Percentiles rank a stretch among this genome's conserved stretches.
Evolutionary conservation across 1,140 invertebrate genomes (phyloP).

Genomic region (Macrosteles quadrilineatus): DNA sequence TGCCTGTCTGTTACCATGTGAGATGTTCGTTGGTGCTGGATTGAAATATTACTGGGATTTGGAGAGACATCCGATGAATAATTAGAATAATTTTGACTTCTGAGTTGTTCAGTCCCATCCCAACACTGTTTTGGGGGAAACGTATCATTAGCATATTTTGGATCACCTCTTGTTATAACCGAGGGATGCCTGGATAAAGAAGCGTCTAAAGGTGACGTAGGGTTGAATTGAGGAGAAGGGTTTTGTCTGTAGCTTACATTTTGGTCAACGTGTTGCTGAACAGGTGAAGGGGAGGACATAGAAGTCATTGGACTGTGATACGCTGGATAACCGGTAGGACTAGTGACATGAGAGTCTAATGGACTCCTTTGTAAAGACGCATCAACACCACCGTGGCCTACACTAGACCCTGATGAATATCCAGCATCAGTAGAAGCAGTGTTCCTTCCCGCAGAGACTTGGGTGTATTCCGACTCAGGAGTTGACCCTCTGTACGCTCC

Average conservation of each 20-base stretch:
- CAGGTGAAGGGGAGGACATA: conserved; percentile 63
- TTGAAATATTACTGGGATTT: conserved; percentile 52
- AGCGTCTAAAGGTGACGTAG: conserved; percentile 67
- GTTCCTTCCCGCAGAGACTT: conserved; percentile 41
- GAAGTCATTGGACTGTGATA: conserved; percentile 76
- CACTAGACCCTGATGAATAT: conserved; percentile 59
- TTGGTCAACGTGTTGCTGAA: conserved; percentile 57
- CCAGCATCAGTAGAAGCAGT: conserved; percentile 54
- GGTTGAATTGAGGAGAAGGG: conserved; percentile 59
- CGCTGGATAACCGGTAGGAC: conserved; percentile 73
- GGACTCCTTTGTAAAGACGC: conserved; percentile 64
- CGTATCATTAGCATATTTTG: conserved; percentile 52
- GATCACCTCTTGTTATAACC: conserved; percentile 69
- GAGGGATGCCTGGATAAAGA: conserved; percentile 65
- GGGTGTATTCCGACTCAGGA: conserved; percentile 38
- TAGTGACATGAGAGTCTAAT: conserved; percentile 68
- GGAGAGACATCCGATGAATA: not conserved
- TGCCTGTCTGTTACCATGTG: conserved; percentile 42
- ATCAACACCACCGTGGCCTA: conserved; percentile 64
- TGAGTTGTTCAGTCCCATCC: conserved; percentile 40
- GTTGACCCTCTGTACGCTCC: conserved; percentile 28
- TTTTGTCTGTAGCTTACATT: conserved; percentile 47
- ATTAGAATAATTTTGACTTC: not conserved
- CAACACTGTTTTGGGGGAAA: conserved; percentile 49
- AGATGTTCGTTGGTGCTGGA: conserved; percentile 46